A percentile compares a stretch with the other conserved stretches of the same genome.
These are phyloP conservation scores for Lanius ludovicianus DNA, from an alignment of 2,113 vertebrate species.

Conservation along the genomic window DNA sequence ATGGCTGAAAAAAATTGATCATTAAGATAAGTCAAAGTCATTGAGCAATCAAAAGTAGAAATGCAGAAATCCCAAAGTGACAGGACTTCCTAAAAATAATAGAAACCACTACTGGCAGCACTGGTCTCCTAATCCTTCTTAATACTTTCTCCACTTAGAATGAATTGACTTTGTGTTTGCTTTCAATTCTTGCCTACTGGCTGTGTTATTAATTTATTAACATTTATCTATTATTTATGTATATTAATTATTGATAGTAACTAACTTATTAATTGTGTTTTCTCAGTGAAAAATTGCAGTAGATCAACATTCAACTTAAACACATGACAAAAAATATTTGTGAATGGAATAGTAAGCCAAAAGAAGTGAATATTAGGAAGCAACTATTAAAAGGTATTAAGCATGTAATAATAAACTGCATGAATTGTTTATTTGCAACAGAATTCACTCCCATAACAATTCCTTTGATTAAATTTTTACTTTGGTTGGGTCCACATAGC, in stretches of 20 bases:
- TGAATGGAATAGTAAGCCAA: background rate
- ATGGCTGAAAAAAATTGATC: background rate
- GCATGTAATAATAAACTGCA: background rate
- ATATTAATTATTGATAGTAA: background rate
- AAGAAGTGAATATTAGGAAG: background rate
- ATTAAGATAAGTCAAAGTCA: background rate
- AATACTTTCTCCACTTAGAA: background rate
- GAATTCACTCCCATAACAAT: background rate
- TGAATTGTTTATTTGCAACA: background rate
- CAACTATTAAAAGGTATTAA: background rate
- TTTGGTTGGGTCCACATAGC: background rate
- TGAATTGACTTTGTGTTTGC: background rate
- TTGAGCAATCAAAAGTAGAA: background rate
- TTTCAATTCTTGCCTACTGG: background rate
- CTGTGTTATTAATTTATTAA: conserved; percentile 11
- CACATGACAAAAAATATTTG: background rate
- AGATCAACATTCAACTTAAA: background rate
- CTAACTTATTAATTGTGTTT: background rate
- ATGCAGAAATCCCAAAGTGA: background rate
- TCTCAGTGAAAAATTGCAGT: background rate
- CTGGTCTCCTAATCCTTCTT: background rate
- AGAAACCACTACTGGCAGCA: background rate
- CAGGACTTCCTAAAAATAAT: background rate
- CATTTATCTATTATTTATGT: background rate
- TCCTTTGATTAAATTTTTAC: conserved; percentile 10